Percentiles rank a stretch among this genome's conserved stretches.
These are phyloP conservation scores for Caenorhabditis brenneri DNA, from an alignment of 1,140 invertebrate species.

Conservation along the genomic window DNA sequence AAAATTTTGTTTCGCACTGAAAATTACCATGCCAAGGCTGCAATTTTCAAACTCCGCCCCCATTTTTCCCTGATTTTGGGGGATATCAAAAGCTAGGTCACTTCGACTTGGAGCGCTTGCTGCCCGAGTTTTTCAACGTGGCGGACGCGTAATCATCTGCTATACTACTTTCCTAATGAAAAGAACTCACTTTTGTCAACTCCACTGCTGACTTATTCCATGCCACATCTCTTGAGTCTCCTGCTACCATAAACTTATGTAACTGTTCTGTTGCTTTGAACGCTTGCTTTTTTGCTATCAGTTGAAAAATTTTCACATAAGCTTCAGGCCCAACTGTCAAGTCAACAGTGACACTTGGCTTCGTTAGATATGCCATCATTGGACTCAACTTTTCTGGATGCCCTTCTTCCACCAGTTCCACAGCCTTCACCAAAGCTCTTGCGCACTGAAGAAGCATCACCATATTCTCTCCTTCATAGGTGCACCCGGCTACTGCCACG, in stretches of 20 bases:
- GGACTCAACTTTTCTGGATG: neutral
- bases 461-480: conserved; percentile 93
- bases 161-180: neutral
- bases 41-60: too few species aligned
- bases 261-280: conserved; percentile 43
- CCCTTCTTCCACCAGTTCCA: conserved; percentile 51
- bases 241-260: conserved; percentile 66
- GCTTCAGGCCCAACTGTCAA: neutral
- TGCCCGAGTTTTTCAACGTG: too few species aligned
- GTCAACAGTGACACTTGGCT: conserved; percentile 9
- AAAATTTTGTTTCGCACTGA: too few species aligned
- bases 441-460: conserved; percentile 87
- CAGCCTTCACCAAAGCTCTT: conserved; percentile 66
- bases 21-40: too few species aligned
- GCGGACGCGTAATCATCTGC: too few species aligned
- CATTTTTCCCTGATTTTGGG: too few species aligned
- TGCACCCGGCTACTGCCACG: conserved; percentile 81
- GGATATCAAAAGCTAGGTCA: too few species aligned
- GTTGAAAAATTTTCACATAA: conserved; percentile 49
- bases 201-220: conserved; percentile 66
- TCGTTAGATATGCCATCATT: conserved; percentile 23
- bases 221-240: conserved; percentile 74
- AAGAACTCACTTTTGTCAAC: conserved; percentile 68
- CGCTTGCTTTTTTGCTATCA: conserved; percentile 33
- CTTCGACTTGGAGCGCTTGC: too few species aligned